Base-by-base conservation (phyloP, 2,113 vertebrate genomes). In the Hirundichthys speculiger region DNA sequence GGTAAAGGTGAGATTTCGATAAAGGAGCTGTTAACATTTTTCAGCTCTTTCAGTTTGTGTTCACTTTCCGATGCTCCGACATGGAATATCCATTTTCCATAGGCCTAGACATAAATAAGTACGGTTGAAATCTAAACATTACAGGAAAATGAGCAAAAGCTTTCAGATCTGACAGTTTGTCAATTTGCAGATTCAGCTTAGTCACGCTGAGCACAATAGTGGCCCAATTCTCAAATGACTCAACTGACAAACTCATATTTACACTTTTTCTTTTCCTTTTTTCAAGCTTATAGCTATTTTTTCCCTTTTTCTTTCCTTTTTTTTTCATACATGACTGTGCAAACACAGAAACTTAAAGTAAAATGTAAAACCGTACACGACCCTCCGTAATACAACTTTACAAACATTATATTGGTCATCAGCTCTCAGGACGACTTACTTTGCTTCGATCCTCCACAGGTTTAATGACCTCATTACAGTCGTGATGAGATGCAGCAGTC, bases 21-120 rank as follows among this genome's bases (percentile, higher is more conserved):
- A 80, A 76, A 77, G 49, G 74, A 74, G 60, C 61, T 82, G 6
- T 16, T 47, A 2, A 70, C 0, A 2, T 0, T 20, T 45, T 56
- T 22, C 1, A 86, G 5, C 0, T 14, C 3, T 1, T 41, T 15
- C n/a, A 53, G 1, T 12, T 13, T 0, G 0, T 61, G 22, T 16
- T 45, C 13, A 11, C 11, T 47, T 49, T 82, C 57, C 12, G 80
- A 42, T 5, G 39, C 49, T 55, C 22, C 57, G 18, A 12, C 27
- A 4, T 70, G 2, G 21, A 51, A 65, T 15, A 86, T 81, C 79
- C 73, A 85, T 77, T 82, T 83, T n/a, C 86, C 84, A 56, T 1
- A 6, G 47, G 79, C 0, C 82, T 88, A 21, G 10, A 69, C 2
- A 67, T 5, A 58, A 4, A 76, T 13, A 8, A 20, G 10, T 4